Evolutionary conservation across 1,140 invertebrate species (phyloP).

Genomic region (Aphelenchoides besseyi): DNA sequence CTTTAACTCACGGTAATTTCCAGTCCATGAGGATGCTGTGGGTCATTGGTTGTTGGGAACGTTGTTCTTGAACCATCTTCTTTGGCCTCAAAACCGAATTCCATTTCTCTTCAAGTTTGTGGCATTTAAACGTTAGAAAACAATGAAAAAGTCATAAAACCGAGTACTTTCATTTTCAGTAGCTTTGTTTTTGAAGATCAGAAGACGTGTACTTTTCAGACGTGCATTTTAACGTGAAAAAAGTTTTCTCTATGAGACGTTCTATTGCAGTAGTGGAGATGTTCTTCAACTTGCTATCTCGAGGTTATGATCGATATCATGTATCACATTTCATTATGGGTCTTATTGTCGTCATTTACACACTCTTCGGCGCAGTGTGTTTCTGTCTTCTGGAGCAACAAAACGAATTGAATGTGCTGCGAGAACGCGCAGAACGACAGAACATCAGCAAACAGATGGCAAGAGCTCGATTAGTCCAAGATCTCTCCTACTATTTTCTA

Average conservation of each 20-base stretch:
- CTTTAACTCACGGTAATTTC: too few relatives aligned
- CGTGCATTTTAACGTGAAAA: neutral
- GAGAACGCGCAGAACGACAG: conserved; percentile 7
- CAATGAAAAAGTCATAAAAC: conserved; percentile 8
- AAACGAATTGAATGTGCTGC: conserved; percentile 25
- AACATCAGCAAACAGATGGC: conserved; percentile 6
- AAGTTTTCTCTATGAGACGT: neutral
- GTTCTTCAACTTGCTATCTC: conserved; percentile 35
- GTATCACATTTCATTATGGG: conserved; percentile 40
- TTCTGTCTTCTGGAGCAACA: conserved; percentile 31
- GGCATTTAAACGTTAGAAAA: too few relatives aligned
- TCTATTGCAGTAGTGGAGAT: conserved; percentile 19
- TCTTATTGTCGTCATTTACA: conserved; percentile 31
- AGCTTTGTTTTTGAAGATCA: conserved; percentile 1
- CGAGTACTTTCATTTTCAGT: neutral
- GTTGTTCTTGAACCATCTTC: too few relatives aligned
- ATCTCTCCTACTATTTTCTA: conserved; percentile 31
- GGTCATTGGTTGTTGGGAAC: too few relatives aligned
- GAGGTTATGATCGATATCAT: conserved; percentile 39
- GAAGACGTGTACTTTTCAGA: too few relatives aligned
- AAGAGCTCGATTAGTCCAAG: neutral
- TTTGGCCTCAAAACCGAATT: too few relatives aligned
- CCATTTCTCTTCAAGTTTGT: too few relatives aligned
- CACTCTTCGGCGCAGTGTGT: conserved; percentile 31
- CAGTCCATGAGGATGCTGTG: too few relatives aligned